Conservation (phyloP, 2,888 invertebrate species). For the Abrostola tripartita region DNA sequence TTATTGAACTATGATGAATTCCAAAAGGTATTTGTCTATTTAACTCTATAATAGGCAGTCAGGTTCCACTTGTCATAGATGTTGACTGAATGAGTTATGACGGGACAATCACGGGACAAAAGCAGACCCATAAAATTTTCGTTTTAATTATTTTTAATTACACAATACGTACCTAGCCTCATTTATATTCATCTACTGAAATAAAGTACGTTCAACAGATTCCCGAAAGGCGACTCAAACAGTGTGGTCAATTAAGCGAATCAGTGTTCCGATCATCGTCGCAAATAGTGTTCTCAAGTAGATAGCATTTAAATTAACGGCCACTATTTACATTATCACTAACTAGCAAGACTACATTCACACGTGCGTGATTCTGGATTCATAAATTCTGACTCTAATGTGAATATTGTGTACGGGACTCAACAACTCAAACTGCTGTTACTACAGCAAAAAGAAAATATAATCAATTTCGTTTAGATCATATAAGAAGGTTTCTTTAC, state of each 20-base stretch:
- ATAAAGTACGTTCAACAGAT: slow-evolving; percentile 25
- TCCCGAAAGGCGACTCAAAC: slow-evolving; percentile 53
- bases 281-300: slow-evolving; percentile 71
- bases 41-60: not conserved
- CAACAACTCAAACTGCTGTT: too few relatives aligned
- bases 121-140: slow-evolving; percentile 27
- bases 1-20: slow-evolving; percentile 19
- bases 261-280: slow-evolving; percentile 75
- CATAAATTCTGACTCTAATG: too few relatives aligned
- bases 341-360: slow-evolving; percentile 9
- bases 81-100: slow-evolving; percentile 31
- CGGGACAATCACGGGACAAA: slow-evolving; percentile 19
- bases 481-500: too few relatives aligned
- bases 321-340: slow-evolving; percentile 78
- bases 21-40: not conserved
- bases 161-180: slow-evolving; percentile 37
- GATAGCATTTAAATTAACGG: slow-evolving; percentile 70
- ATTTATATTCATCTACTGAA: slow-evolving; percentile 52
- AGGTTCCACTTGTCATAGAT: slow-evolving; percentile 28
- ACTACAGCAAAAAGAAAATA: too few relatives aligned
- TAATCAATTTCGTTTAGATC: too few relatives aligned
- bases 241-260: slow-evolving; percentile 75
- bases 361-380: too few relatives aligned
- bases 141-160: slow-evolving; percentile 51
- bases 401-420: too few relatives aligned